Percentiles rank a stretch among this genome's conserved stretches.
phyloP scores from a whole-genome alignment of 2,797 vertebrate species.

The Parambassis ranga region DNA sequence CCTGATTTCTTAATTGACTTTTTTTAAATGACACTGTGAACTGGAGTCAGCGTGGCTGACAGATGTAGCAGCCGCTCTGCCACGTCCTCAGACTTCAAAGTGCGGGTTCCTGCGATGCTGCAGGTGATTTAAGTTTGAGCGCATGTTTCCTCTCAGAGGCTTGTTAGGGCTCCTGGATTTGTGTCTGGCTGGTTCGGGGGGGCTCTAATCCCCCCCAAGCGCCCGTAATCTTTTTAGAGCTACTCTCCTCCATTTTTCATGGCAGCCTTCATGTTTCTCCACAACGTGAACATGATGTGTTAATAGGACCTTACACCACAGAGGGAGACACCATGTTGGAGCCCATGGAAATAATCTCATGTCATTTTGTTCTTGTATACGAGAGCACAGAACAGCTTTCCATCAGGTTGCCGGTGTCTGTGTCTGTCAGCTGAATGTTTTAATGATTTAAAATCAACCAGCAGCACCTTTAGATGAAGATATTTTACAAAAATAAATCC shows the following conservation, averaged over 20 bases:
- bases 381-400: too few relatives aligned
- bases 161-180: constrained; percentile 44
- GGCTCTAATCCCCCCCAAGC: constrained; percentile 43
- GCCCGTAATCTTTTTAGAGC: constrained; percentile 39
- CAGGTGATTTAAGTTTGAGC: constrained; percentile 38
- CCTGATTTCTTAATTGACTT: not conserved
- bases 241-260: constrained; percentile 28
- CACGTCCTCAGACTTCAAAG: constrained; percentile 31
- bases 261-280: constrained; percentile 22
- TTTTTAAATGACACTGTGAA: not conserved
- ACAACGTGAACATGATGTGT: constrained; percentile 24
- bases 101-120: constrained; percentile 11
- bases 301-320: not conserved
- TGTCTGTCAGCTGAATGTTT: too few relatives aligned
- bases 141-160: constrained; percentile 26
- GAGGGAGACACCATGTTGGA: constrained; percentile 14
- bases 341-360: too few relatives aligned
- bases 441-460: too few relatives aligned
- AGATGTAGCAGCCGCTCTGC: constrained; percentile 14
- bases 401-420: too few relatives aligned
- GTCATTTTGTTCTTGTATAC: too few relatives aligned
- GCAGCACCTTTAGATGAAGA: too few relatives aligned
- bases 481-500: not conserved
- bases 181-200: constrained; percentile 26
- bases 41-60: not conserved